Percentiles rank a stretch among this genome's conserved stretches.
Evolutionary conservation across 2,113 vertebrate species (phyloP).

Genomic region (Eidolon helvum): DNA sequence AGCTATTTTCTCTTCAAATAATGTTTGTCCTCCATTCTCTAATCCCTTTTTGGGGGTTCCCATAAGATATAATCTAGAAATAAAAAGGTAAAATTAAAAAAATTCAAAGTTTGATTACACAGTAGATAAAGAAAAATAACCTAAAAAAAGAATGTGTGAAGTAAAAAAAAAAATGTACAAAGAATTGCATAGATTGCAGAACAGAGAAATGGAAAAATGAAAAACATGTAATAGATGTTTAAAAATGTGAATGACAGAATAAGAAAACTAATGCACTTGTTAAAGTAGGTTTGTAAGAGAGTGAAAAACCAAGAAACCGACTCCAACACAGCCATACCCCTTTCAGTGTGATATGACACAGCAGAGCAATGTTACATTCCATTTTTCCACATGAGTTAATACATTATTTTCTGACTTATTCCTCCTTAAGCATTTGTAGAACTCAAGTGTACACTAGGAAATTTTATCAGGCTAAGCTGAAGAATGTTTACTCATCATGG

Average conservation of each 20-base stretch:
- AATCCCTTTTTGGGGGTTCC: background rate
- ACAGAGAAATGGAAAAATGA: background rate
- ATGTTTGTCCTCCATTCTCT: background rate
- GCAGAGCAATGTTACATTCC: background rate
- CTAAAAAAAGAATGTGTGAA: background rate
- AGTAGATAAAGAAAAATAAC: background rate
- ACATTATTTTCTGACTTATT: background rate
- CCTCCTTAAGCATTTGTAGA: background rate
- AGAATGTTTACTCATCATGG: constrained; percentile 49
- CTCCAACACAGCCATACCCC: background rate
- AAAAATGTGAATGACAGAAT: background rate
- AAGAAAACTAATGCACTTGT: background rate
- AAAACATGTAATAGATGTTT: background rate
- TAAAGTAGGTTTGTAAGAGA: background rate
- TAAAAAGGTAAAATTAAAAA: background rate
- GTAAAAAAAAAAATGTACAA: background rate
- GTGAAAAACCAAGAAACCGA: background rate
- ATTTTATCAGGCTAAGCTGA: constrained; percentile 14
- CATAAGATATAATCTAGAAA: background rate
- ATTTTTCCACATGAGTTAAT: background rate
- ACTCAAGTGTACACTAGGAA: background rate
- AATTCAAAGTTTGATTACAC: background rate
- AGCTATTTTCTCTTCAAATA: background rate
- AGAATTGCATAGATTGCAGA: background rate
- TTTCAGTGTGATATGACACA: background rate